Evolutionary conservation across 2,113 vertebrate genomes (phyloP).

Genomic region (Rhizomys pruinosus): DNA sequence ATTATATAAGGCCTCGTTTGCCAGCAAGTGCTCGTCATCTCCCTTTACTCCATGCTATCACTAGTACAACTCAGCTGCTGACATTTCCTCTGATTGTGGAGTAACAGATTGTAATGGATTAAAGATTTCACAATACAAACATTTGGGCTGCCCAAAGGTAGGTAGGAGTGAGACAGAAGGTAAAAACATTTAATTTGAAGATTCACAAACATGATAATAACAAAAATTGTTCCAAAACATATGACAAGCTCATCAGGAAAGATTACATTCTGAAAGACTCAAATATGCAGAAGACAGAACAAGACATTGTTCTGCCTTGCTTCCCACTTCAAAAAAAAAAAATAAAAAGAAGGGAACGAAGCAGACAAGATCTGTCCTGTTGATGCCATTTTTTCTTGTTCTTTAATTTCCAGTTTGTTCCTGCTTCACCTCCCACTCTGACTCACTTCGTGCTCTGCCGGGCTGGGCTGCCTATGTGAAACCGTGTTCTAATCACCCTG

Average conservation of each 20-base stretch:
- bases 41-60: neutral
- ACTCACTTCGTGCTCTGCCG: neutral
- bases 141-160: slow-evolving; percentile 59
- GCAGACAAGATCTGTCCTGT: neutral
- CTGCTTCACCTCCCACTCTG: neutral
- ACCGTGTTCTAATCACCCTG: neutral
- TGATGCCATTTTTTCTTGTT: neutral
- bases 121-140: slow-evolving; percentile 72
- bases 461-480: neutral
- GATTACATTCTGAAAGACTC: slow-evolving; percentile 38
- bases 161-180: slow-evolving; percentile 73
- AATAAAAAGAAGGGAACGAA: neutral
- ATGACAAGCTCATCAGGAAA: slow-evolving; percentile 49
- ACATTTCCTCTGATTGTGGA: slow-evolving; percentile 64
- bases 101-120: slow-evolving; percentile 74
- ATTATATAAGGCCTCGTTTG: slow-evolving; percentile 38
- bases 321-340: slow-evolving; percentile 30
- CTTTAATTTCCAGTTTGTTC: slow-evolving; percentile 36
- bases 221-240: slow-evolving; percentile 47
- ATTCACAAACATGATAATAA: slow-evolving; percentile 63
- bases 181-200: slow-evolving; percentile 70
- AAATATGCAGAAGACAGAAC: neutral
- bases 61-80: slow-evolving; percentile 11
- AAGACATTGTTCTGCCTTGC: slow-evolving; percentile 10
- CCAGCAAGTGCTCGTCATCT: neutral